phyloP scores from a whole-genome alignment of 2,797 vertebrate genomes.

The Pantherophis alleghaniensis region DNA sequence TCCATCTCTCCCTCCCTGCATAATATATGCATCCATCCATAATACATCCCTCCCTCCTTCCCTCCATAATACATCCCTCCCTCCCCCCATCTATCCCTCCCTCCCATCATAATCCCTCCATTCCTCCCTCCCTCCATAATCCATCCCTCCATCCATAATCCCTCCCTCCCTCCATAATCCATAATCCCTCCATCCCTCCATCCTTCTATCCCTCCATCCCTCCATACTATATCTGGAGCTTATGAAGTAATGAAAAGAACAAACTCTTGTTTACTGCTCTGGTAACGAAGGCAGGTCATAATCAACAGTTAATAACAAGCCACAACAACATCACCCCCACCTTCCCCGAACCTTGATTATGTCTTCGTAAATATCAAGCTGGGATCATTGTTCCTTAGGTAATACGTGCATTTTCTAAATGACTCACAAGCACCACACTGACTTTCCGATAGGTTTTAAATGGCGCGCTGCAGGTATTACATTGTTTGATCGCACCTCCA shows the following conservation, averaged over 20 bases:
- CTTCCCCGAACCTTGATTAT: not conserved
- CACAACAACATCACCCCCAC: not conserved
- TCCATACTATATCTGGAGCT: not conserved
- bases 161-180: too few species aligned
- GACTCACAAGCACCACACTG: not conserved
- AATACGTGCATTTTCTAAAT: constrained; percentile 45
- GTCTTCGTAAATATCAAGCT: constrained; percentile 20
- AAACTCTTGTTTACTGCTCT: not conserved
- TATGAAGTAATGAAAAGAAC: not conserved
- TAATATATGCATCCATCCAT: too few species aligned
- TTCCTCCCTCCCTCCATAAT: too few species aligned
- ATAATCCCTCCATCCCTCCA: too few species aligned
- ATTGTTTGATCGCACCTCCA: not conserved
- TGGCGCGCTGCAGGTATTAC: constrained; percentile 30
- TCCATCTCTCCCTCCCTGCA: too few species aligned
- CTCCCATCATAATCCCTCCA: too few species aligned
- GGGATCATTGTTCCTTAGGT: constrained; percentile 23
- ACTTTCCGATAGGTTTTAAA: constrained; percentile 52
- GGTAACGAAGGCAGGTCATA: not conserved
- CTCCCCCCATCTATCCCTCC: too few species aligned
- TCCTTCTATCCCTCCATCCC: too few species aligned
- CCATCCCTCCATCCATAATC: too few species aligned
- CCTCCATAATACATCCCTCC: too few species aligned
- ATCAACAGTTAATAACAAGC: not conserved
- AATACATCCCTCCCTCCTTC: too few species aligned